Evolutionary conservation across 2,113 vertebrate genomes (phyloP), one percentile per base, ranked within the genome.

Genomic region (Motacilla alba): DNA sequence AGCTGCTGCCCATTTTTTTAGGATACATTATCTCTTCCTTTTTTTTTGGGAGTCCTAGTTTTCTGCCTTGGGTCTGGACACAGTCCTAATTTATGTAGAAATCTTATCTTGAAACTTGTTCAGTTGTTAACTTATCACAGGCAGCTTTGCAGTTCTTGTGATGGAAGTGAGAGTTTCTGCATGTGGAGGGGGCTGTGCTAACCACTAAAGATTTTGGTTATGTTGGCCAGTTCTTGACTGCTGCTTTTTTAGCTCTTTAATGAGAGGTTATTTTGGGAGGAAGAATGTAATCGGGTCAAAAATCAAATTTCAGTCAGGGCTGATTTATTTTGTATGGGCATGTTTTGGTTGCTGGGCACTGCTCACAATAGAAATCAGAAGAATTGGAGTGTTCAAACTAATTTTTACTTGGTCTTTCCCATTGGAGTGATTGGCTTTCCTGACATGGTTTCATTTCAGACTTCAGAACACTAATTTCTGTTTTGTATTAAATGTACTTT

Each of bases 1-100:
- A 80, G 56, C 52, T 27, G 22, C 59, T 94, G 68, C 55, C 24
- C 10, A 0, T 39, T 87, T 93, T 93, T 73, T 91, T 13, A 30
- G 49, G 73, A 24, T 62, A 28, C 15, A 33, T 2, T 50, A 20
- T 72, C 41, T 84, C 35, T 74, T 70, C 15, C 39, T 74, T 92
- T 80, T 35, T 35, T 89, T 78, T 83, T 1, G 0, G 11, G n/a
- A 94, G 87, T 64, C 66, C 69, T 76, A 85, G 80, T 87, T 95
- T 93, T 43, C 60, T 81, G 56, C 47, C 75, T 92, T 9, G 4
- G 68, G 41, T 75, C 85, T 95, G 90, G 72, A 89, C 15, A 3
- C 52, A 63, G 23, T 92, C 69, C 91, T 94, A 78, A 92, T 83
- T 88, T 88, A 86, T 83, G 72, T 74, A 59, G 68, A 83, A 85